Percentiles rank a stretch among this genome's conserved stretches.
These are phyloP conservation scores for Fragum fragum DNA, from an alignment of 2,888 invertebrate species.

Conservation along the genomic window DNA sequence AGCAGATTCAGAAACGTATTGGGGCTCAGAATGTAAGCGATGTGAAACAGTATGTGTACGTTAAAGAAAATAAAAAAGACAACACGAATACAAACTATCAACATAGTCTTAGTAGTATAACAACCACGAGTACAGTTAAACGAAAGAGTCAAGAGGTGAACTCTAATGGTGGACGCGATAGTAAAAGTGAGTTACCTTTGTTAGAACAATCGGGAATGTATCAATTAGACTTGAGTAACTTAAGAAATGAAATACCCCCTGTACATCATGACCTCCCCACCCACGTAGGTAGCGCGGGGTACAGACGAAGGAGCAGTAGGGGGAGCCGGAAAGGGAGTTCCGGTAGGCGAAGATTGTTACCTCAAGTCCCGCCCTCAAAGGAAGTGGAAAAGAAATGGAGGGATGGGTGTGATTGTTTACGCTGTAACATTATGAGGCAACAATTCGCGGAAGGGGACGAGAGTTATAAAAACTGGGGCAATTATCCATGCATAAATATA, in stretches of 20 bases:
- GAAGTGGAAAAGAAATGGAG: constrained; percentile 75
- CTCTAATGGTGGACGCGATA: constrained; percentile 17
- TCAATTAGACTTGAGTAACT: constrained; percentile 69
- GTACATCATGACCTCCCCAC: constrained; percentile 43
- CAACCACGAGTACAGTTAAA: constrained; percentile 15
- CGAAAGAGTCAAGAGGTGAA: constrained; percentile 8
- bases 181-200: constrained; percentile 54
- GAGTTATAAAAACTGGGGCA: constrained; percentile 77
- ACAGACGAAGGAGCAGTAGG: constrained; percentile 27
- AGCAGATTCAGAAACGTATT: constrained; percentile 22
- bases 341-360: neutral
- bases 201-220: constrained; percentile 73
- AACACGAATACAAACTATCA: constrained; percentile 5
- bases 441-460: constrained; percentile 77
- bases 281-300: constrained; percentile 41
- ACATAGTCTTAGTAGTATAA: constrained; percentile 12
- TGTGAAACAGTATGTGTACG: constrained; percentile 16
- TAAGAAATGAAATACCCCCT: constrained; percentile 64
- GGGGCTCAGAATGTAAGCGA: constrained; percentile 4
- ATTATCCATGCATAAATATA: constrained; percentile 75
- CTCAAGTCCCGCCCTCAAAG: constrained; percentile 5
- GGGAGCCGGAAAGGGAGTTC: constrained; percentile 7
- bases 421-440: constrained; percentile 77
- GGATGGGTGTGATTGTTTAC: constrained; percentile 76
- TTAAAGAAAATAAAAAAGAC: constrained; percentile 30